A percentile compares a stretch with the other conserved stretches of the same genome.
Evolutionary conservation across 2,797 vertebrate genomes (phyloP).

Genomic region (Poecilia picta): DNA sequence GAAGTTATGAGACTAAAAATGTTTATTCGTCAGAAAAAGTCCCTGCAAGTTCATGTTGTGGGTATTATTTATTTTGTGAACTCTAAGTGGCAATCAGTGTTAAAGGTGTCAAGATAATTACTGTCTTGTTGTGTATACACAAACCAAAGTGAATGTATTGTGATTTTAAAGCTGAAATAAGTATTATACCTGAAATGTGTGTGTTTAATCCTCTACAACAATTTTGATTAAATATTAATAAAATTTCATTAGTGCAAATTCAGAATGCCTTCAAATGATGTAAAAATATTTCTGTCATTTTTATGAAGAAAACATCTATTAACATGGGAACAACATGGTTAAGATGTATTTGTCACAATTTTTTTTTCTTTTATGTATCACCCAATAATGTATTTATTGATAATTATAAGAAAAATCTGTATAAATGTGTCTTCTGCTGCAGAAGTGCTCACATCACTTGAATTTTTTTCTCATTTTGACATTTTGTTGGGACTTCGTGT

Average conservation of each 20-base stretch:
- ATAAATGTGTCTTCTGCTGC: neutral
- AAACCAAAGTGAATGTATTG: constrained; percentile 51
- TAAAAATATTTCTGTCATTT: neutral
- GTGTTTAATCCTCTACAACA: constrained; percentile 49
- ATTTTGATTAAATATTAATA: constrained; percentile 34
- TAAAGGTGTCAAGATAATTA: constrained; percentile 27
- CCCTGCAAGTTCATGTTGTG: neutral
- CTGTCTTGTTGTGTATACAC: constrained; percentile 23
- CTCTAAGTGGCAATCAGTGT: neutral
- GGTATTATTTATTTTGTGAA: constrained; percentile 20
- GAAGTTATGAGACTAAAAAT: constrained; percentile 21
- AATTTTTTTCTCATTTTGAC: neutral
- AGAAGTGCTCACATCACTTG: neutral
- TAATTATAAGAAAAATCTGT: neutral
- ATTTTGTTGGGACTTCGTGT: too few relatives aligned
- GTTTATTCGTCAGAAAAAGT: constrained; percentile 15
- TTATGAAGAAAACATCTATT: neutral
- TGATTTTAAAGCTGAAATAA: constrained; percentile 11
- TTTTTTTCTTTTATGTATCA: neutral
- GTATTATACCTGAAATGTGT: constrained; percentile 25
- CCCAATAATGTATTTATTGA: neutral
- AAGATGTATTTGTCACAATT: neutral
- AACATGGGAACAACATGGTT: neutral
- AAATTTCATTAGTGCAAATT: neutral
- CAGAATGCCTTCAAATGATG: neutral